A percentile compares a stretch with the other conserved stretches of the same genome.
phyloP scores from a whole-genome alignment of 2,888 invertebrate genomes.

The Dascillus cervinus region DNA sequence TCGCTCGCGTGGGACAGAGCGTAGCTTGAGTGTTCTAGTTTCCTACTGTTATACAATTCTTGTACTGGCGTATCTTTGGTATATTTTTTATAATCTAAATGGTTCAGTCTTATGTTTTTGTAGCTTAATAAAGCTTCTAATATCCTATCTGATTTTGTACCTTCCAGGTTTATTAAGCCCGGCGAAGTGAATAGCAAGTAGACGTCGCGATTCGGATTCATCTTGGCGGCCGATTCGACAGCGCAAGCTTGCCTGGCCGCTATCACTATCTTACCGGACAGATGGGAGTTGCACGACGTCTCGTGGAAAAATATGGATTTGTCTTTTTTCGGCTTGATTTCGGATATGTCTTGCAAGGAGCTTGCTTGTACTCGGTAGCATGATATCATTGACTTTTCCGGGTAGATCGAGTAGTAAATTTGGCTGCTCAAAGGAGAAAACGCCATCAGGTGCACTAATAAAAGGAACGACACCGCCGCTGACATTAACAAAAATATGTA shows the following conservation, averaged over 20 bases:
- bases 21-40: slow-evolving; percentile 47
- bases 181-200: slow-evolving; percentile 50
- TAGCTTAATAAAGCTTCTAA: slow-evolving; percentile 40
- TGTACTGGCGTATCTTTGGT: slow-evolving; percentile 51
- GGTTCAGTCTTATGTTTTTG: slow-evolving; percentile 45
- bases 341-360: slow-evolving; percentile 32
- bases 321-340: slow-evolving; percentile 30
- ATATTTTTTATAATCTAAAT: slow-evolving; percentile 46
- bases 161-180: slow-evolving; percentile 24
- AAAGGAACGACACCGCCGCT: too few relatives aligned
- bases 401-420: too few relatives aligned
- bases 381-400: too few relatives aligned
- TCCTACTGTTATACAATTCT: slow-evolving; percentile 44
- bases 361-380: slow-evolving; percentile 27
- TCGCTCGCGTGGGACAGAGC: slow-evolving; percentile 56
- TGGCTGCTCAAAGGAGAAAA: too few relatives aligned
- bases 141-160: slow-evolving; percentile 28
- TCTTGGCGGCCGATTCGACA: slow-evolving; percentile 57
- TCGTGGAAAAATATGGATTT: slow-evolving; percentile 59
- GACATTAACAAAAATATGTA: too few relatives aligned
- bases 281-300: slow-evolving; percentile 53
- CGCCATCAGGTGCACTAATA: too few relatives aligned
- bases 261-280: slow-evolving; percentile 39
- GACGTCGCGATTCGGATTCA: slow-evolving; percentile 51
- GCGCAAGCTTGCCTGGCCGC: slow-evolving; percentile 57